Evolutionary conservation across 1,140 invertebrate genomes (phyloP), one percentile per base, ranked within the genome.

Genomic region (Plectus sambesii): DNA sequence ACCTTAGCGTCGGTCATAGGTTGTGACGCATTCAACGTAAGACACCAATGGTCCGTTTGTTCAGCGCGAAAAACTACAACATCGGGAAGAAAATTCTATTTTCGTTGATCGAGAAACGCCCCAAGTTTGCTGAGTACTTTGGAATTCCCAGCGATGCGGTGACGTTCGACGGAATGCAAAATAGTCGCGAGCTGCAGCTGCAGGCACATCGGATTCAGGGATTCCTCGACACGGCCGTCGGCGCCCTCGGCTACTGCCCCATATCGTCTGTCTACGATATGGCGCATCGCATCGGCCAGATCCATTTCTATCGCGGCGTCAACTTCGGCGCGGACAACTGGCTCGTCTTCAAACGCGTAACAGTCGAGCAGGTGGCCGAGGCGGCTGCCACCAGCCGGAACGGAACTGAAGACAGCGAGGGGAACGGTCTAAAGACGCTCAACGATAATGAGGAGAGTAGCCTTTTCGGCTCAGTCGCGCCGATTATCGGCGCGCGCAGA

Each of bases 251-350:
- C 20, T 58, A 56, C 27, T 58, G 56, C 19, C 56, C 56, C 0
- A 46, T 58, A 17, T 46, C 56, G 8, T 43, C 38, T n/a, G 42
- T 58, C 12, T 58, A 56, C 29, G 56, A 58, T 26, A 58, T 58
- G 56, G 56, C 56, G 12, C 53, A 55, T 27, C 35, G 56, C 15
- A 58, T 58, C 26, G 56, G 56, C n/a, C 56, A 58, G 23, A 58
- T 58, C 26, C 56, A 58, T 33, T 58, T 58, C 42, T 58, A 57
- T n/a, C 49, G 53, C 41, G 56, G 56, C 44, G 56, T 58, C 42
- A 58, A 58, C 29, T 58, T 58, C 37, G 56, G 53, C 25, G 56
- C 56, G 4, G 53, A 55, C 24, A 58, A 58, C 42, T 58, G 56
- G 56, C 43, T 58, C 5, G 56, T 58, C 1, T 58, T 58, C 53